Conservation (phyloP, 2,113 vertebrate species). For the Vireo altiloquus region DNA sequence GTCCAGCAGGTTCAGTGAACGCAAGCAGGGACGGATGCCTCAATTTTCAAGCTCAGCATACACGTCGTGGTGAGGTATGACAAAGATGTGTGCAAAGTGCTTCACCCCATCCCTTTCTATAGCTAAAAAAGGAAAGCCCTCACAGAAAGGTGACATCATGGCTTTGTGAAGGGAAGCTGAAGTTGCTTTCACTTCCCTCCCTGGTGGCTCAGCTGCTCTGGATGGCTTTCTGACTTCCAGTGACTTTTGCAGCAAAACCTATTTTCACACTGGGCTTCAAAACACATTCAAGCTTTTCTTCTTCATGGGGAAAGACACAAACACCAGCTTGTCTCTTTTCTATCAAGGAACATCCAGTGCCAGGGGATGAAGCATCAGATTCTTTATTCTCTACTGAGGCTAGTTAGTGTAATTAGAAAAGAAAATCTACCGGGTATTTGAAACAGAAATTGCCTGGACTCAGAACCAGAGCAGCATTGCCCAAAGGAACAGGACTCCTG, state of each 20-base stretch:
- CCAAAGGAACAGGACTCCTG: neutral
- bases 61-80: fast-evolving
- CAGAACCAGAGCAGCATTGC: neutral
- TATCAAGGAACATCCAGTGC: neutral
- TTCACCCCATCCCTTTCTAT: neutral
- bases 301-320: neutral
- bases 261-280: neutral
- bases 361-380: neutral
- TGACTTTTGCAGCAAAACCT: neutral
- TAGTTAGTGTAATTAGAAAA: neutral
- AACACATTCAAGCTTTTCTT: neutral
- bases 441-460: neutral
- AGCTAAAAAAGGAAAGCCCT: neutral
- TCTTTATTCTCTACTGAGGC: neutral
- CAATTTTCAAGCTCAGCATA: neutral
- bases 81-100: neutral
- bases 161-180: neutral
- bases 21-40: neutral
- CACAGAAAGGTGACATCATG: neutral
- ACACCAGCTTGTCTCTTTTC: neutral
- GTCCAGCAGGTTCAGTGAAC: neutral
- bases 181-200: neutral
- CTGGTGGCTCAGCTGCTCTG: neutral
- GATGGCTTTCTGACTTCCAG: neutral
- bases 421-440: neutral